A percentile compares a stretch with the other conserved stretches of the same genome.
Evolutionary conservation across 2,888 invertebrate species (phyloP).

Genomic region (Smittia aterrima): DNA sequence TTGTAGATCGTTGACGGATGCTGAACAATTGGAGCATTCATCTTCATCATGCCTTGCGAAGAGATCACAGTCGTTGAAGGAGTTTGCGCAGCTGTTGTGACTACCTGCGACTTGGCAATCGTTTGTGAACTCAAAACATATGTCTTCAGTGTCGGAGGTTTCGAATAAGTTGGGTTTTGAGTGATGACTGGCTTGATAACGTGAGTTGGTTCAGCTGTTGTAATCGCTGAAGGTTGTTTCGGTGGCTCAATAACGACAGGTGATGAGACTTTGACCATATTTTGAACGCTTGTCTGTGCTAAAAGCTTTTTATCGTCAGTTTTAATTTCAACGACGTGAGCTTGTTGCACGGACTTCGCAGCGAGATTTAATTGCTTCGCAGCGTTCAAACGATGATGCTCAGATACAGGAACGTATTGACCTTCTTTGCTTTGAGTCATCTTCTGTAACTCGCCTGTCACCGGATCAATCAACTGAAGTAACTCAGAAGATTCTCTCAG

Average conservation of each 20-base stretch:
- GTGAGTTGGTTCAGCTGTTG: not conserved
- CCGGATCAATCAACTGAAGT: constrained; percentile 69
- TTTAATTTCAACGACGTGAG: not conserved
- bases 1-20: constrained; percentile 35
- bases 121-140: constrained; percentile 24
- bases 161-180: constrained; percentile 21
- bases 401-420: constrained; percentile 61
- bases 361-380: constrained; percentile 40
- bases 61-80: constrained; percentile 28
- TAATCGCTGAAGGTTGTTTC: not conserved
- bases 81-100: not conserved
- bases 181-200: constrained; percentile 29
- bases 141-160: constrained; percentile 16
- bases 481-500: constrained; percentile 56
- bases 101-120: not conserved
- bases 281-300: not conserved
- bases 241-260: constrained; percentile 23
- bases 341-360: not conserved
- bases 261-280: not conserved
- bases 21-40: constrained; percentile 22
- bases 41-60: constrained; percentile 24
- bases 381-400: constrained; percentile 31
- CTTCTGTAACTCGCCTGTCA: constrained; percentile 68
- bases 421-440: constrained; percentile 71
- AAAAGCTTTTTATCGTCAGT: constrained; percentile 1